Evolutionary conservation across 2,797 vertebrate genomes (phyloP), one percentile per base, ranked within the genome.

Genomic region (Dicrostonyx torquatus): DNA sequence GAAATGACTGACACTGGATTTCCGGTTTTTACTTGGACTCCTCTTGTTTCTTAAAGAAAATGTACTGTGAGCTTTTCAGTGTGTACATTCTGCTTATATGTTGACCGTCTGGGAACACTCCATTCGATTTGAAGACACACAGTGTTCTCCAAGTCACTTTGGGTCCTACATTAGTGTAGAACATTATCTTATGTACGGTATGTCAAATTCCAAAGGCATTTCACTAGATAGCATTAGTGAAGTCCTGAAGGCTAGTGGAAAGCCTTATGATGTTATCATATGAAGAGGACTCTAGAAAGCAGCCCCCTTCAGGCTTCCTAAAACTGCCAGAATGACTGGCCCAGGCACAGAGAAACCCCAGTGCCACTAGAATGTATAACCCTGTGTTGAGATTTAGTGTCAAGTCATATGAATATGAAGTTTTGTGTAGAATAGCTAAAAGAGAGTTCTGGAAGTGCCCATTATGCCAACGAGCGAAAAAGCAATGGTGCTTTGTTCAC

Each of bases 201-300:
- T 31, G 96, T 48, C 29, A 88, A 85, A 8, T 11, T 92, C 77
- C 85, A 43, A 92, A 58, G 12, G 40, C 85, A 91, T 60, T 97
- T 91, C 78, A 72, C 17, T 34, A 34, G 72, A 24, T 7, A 4
- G 5, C 20, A 76, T 14, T 43, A 24, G 1, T n/a, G 55, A 75
- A 50, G 4, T 6, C 11, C 53, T 34, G 40, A 88, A 62, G 20
- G 29, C 18, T 48, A n/a, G 29, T 17, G 22, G 40, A n/a, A 75
- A 76, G 29, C 20, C 18, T 24, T 48, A 76, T 17, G 58, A 88
- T 45, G 22, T 76, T 76, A 76, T 40, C 29, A 76, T 76, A 62
- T 45, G 55, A 34, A 88, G 18, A 75, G 26, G 15, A 43, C 40
- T 20, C 26, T 6, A 40, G 40, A 75, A 75, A 43, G 0, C 29